phyloP scores from a whole-genome alignment of 2,113 vertebrate genomes.

The Cariama cristata region DNA sequence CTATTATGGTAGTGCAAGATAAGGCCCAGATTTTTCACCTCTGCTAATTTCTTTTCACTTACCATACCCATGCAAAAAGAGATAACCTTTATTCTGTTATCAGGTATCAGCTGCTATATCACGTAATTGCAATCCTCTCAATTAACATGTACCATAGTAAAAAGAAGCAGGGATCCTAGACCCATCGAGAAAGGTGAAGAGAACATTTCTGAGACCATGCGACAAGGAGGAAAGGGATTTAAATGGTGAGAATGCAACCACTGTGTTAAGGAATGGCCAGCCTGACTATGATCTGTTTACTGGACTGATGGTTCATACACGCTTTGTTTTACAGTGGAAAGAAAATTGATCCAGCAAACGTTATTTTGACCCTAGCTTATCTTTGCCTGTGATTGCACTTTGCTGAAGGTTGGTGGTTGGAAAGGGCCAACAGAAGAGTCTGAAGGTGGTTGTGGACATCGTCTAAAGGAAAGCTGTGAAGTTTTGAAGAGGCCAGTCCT shows the following conservation, averaged over 20 bases:
- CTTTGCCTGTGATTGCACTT: fast-evolving
- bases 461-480: not conserved
- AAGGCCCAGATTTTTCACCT: not conserved
- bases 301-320: fast-evolving
- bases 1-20: slow-evolving; percentile 3
- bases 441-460: not conserved
- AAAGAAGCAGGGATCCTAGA: not conserved
- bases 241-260: not conserved
- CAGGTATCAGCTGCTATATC: not conserved
- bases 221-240: not conserved
- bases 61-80: not conserved
- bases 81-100: slow-evolving; percentile 58
- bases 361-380: not conserved
- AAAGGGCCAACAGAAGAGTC: not conserved
- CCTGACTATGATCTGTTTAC: not conserved
- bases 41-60: slow-evolving; percentile 26
- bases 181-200: not conserved
- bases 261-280: not conserved
- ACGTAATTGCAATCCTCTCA: not conserved
- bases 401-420: fast-evolving
- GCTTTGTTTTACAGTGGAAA: not conserved
- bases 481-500: not conserved
- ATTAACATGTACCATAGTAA: not conserved
- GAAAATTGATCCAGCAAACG: not conserved
- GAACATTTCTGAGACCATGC: not conserved